phyloP scores from a whole-genome alignment of 2,113 vertebrate species.

The Tachysurus vachellii region DNA sequence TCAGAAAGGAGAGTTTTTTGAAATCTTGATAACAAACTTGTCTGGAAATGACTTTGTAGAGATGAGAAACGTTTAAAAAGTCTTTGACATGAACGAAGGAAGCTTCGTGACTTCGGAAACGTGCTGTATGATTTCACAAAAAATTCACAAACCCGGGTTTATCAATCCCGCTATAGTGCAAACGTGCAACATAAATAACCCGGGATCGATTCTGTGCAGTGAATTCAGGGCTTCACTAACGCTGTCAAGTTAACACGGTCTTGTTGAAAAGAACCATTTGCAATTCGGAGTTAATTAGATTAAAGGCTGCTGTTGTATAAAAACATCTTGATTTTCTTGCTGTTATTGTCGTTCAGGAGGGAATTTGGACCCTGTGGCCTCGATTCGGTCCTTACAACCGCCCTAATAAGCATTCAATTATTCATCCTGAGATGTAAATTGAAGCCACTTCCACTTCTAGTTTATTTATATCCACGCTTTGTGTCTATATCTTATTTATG shows the following conservation, averaged over 20 bases:
- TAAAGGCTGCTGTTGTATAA: background rate
- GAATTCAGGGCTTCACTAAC: background rate
- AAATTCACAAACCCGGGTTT: background rate
- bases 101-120: background rate
- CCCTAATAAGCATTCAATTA: conserved; percentile 70
- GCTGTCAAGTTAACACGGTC: background rate
- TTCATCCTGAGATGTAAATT: conserved; percentile 60
- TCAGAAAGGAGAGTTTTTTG: conserved; percentile 16
- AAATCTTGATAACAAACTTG: background rate
- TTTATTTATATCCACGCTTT: conserved; percentile 39
- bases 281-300: background rate
- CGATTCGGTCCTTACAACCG: conserved; percentile 67
- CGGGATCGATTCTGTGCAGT: background rate
- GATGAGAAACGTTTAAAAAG: background rate
- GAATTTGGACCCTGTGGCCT: conserved; percentile 69
- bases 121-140: background rate
- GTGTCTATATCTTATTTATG: conserved; percentile 65
- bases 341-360: conserved; percentile 50
- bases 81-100: background rate
- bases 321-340: conserved; percentile 41
- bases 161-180: background rate
- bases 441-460: background rate
- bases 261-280: background rate
- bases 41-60: background rate
- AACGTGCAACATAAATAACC: background rate